Evolutionary conservation across 2,113 vertebrate species (phyloP).

Genomic region (Nyctereutes procyonoides): DNA sequence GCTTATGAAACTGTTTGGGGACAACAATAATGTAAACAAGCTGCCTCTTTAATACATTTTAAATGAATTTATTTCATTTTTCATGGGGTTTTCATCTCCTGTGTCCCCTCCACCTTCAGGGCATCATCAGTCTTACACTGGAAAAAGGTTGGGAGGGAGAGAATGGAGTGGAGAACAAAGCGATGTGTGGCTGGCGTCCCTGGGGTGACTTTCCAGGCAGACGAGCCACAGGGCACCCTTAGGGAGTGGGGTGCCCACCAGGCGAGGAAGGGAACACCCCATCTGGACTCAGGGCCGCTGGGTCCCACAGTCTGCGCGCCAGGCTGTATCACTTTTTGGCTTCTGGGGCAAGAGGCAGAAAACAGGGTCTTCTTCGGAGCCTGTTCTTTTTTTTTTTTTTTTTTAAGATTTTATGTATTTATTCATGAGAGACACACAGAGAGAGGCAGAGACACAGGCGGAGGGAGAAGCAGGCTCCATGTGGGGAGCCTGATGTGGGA

Average conservation of each 20-base stretch:
- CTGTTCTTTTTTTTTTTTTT: background rate
- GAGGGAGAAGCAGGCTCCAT: no score
- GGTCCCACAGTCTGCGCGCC: background rate
- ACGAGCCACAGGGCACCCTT: background rate
- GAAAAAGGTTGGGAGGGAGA: constrained; percentile 17
- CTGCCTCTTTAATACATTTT: constrained; percentile 59
- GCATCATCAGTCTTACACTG: background rate
- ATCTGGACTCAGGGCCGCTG: background rate
- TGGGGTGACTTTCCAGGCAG: background rate
- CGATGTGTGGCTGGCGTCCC: background rate
- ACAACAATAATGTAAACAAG: constrained; percentile 44
- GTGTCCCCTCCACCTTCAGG: background rate
- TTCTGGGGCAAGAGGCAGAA: background rate
- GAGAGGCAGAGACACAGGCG: no score
- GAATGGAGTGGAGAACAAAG: background rate
- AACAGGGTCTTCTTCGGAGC: background rate
- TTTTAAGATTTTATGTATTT: no score
- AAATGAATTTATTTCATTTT: constrained; percentile 70
- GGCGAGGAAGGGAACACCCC: background rate
- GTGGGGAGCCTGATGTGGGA: no score
- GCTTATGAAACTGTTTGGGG: constrained; percentile 53
- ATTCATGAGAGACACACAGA: no score
- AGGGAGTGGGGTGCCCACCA: background rate
- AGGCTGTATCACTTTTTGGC: background rate
- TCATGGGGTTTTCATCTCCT: constrained; percentile 65